Evolutionary conservation across 2,888 invertebrate species (phyloP).

Genomic region (Buathra laborator): DNA sequence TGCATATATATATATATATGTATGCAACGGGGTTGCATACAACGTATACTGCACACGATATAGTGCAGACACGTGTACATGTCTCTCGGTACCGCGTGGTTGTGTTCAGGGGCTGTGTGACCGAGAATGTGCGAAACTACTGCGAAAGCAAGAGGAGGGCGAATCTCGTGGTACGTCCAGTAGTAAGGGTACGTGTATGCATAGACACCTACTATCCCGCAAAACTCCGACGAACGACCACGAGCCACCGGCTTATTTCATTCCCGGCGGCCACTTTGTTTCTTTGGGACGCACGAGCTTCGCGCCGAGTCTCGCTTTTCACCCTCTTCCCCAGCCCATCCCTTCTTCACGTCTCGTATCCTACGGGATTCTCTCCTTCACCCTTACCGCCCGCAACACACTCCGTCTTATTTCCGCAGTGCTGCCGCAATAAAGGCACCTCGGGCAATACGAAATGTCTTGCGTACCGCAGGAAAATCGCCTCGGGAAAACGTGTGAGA

Average conservation of each 20-base stretch:
- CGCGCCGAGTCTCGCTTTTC: constrained; percentile 21
- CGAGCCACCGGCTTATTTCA: constrained; percentile 62
- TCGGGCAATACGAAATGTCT: not conserved
- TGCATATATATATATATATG: not conserved
- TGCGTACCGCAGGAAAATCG: not conserved
- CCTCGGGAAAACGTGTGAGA: constrained; percentile 4
- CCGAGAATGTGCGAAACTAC: constrained; percentile 50
- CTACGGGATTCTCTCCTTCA: constrained; percentile 46
- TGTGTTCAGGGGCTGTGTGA: constrained; percentile 21
- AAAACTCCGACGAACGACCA: constrained; percentile 39
- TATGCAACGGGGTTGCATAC: constrained; percentile 13
- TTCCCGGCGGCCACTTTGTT: constrained; percentile 62
- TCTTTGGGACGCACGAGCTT: constrained; percentile 44
- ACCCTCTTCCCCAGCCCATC: constrained; percentile 35
- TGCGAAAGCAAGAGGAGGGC: constrained; percentile 28
- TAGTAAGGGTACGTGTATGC: constrained; percentile 45
- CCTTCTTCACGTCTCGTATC: constrained; percentile 31
- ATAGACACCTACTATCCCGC: constrained; percentile 47
- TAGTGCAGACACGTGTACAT: constrained; percentile 37
- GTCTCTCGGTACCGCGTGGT: not conserved
- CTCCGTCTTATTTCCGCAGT: constrained; percentile 51
- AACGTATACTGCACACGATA: constrained; percentile 9
- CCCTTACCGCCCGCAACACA: constrained; percentile 28
- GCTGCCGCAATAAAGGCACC: constrained; percentile 54
- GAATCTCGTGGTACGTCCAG: constrained; percentile 10